A percentile compares a stretch with the other conserved stretches of the same genome.
These are phyloP conservation scores for Myripristis jacobus DNA, from an alignment of 2,797 vertebrate species.

Conservation along the genomic window DNA sequence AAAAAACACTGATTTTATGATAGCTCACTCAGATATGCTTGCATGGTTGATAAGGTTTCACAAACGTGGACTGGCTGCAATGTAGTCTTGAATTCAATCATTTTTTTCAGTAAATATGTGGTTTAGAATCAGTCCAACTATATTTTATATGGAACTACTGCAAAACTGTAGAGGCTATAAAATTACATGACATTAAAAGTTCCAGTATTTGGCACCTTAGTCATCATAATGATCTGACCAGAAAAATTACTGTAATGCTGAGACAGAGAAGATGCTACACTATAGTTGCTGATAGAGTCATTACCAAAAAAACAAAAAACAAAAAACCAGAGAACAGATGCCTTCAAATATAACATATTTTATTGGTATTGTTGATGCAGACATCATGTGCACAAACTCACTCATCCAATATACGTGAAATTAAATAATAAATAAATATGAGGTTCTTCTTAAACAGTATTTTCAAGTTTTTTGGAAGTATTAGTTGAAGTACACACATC, in stretches of 20 bases:
- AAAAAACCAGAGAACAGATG: too few species aligned
- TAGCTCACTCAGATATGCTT: background rate
- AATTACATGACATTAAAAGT: background rate
- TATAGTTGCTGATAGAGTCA: background rate
- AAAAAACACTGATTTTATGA: background rate
- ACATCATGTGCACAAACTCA: slow-evolving; percentile 62
- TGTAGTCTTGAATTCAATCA: background rate
- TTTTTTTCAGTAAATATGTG: background rate
- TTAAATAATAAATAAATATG: slow-evolving; percentile 70
- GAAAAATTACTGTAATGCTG: background rate
- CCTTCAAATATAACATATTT: slow-evolving; percentile 51
- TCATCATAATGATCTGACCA: background rate
- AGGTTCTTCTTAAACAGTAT: slow-evolving; percentile 61
- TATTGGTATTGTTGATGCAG: slow-evolving; percentile 68
- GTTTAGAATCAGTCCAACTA: background rate
- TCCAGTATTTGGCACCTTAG: background rate
- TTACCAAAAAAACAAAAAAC: slow-evolving; percentile 9
- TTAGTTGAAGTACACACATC: slow-evolving; percentile 50
- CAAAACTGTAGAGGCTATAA: background rate
- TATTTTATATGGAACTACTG: background rate
- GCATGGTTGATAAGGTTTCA: too few species aligned
- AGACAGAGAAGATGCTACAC: too few species aligned
- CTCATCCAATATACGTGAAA: slow-evolving; percentile 56
- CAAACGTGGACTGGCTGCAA: background rate
- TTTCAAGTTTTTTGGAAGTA: slow-evolving; percentile 67